phyloP scores from a whole-genome alignment of 2,113 vertebrate genomes.

The Zapornia atra region DNA sequence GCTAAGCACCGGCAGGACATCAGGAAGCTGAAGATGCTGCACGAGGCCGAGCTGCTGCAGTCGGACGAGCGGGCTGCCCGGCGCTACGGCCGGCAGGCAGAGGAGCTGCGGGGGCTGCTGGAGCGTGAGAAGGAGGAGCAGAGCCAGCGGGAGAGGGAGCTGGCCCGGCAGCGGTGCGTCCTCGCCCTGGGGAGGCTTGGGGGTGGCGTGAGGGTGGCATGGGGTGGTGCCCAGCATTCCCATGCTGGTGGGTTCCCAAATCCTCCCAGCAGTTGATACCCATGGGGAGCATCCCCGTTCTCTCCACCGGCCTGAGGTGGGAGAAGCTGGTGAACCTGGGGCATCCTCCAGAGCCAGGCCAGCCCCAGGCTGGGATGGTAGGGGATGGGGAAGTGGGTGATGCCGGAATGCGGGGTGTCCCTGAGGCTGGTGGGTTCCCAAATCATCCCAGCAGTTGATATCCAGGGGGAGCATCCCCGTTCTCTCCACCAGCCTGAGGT shows the following conservation, averaged over 20 bases:
- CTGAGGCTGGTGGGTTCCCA: background rate
- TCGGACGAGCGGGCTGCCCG: conserved; percentile 83
- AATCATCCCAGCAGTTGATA: rapidly evolving
- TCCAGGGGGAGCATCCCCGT: rapidly evolving
- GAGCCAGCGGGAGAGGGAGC: conserved; percentile 84
- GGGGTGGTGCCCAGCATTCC: no score
- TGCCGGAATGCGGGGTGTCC: rapidly evolving
- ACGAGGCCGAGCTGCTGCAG: conserved; percentile 89
- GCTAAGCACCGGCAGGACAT: conserved; percentile 91
- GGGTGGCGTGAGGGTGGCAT: no score
- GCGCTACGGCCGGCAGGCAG: conserved; percentile 78
- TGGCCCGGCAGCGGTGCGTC: conserved; percentile 81
- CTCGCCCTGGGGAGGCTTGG: rapidly evolving
- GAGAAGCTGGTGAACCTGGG: rapidly evolving
- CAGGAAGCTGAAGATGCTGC: conserved; percentile 84
- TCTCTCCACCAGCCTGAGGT: background rate
- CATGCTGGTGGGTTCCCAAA: rapidly evolving
- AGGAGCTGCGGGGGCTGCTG: conserved; percentile 85
- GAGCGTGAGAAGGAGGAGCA: conserved; percentile 85
- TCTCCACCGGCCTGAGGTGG: background rate
- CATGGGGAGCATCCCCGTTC: rapidly evolving
- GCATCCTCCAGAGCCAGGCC: rapidly evolving
- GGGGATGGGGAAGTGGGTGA: rapidly evolving
- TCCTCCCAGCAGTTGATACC: background rate
- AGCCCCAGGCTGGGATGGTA: background rate